Evolutionary conservation across 1,140 invertebrate species (phyloP).

Genomic region (Pseudobourletiella spinata): DNA sequence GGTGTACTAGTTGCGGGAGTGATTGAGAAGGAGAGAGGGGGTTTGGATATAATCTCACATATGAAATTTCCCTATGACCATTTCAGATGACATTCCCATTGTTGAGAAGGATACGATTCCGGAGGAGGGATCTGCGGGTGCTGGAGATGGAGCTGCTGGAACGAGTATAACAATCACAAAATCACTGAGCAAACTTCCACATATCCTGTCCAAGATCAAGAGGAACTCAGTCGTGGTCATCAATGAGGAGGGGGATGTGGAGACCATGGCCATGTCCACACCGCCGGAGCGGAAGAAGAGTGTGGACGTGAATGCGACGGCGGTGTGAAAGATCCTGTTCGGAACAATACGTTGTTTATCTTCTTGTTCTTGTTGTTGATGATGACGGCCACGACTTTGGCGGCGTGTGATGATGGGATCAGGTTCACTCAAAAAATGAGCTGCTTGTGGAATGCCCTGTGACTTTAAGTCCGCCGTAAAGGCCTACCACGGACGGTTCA

Average conservation of each 20-base stretch:
- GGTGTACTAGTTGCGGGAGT: too few species aligned
- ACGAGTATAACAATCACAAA: conserved; percentile 10
- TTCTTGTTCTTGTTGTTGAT: too few species aligned
- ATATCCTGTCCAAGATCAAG: conserved; percentile 32
- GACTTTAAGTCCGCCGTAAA: too few species aligned
- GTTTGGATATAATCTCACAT: too few species aligned
- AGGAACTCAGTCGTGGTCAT: conserved; percentile 35
- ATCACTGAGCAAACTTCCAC: conserved; percentile 31
- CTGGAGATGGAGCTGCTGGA: conserved; percentile 7
- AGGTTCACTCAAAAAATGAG: too few species aligned
- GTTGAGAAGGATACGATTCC: conserved; percentile 23
- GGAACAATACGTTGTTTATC: background rate
- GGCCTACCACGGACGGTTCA: too few species aligned
- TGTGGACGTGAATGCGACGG: conserved; percentile 24
- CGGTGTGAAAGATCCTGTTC: conserved; percentile 13
- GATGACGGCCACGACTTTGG: too few species aligned
- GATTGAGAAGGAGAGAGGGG: too few species aligned
- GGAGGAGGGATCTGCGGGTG: background rate
- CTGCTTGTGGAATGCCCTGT: too few species aligned
- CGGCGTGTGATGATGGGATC: too few species aligned
- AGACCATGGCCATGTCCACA: conserved; percentile 24
- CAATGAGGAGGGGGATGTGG: conserved; percentile 35
- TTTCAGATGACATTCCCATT: conserved; percentile 36
- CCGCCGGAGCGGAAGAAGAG: conserved; percentile 33
- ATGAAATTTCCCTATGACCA: too few species aligned